phyloP scores from a whole-genome alignment of 2,888 invertebrate genomes.

The Brachycybe producta region DNA sequence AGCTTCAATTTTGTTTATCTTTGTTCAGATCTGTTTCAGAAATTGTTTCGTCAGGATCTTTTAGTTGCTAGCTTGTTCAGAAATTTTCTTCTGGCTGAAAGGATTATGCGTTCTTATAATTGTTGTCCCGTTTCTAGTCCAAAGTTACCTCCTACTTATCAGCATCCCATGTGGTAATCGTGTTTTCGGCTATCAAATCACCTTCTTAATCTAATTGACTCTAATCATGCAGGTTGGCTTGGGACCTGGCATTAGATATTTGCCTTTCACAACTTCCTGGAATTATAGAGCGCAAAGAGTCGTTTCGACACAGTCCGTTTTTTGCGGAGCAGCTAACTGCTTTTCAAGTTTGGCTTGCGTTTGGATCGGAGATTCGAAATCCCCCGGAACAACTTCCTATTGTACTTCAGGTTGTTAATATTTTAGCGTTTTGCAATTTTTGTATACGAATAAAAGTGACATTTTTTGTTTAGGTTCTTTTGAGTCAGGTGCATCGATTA shows the following conservation, averaged over 20 bases:
- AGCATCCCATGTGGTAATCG: constrained; percentile 45
- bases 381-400: constrained; percentile 95
- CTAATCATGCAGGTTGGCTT: constrained; percentile 57
- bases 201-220: constrained; percentile 3
- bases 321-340: constrained; percentile 97
- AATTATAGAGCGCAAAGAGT: constrained; percentile 28
- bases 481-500: constrained; percentile 72
- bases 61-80: constrained; percentile 95
- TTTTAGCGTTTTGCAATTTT: background rate
- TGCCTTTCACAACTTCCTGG: constrained; percentile 76
- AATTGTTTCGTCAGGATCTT: constrained; percentile 90
- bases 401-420: constrained; percentile 67
- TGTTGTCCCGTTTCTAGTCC: constrained; percentile 93
- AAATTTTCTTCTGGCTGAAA: constrained; percentile 90
- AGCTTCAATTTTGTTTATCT: background rate
- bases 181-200: background rate
- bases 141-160: constrained; percentile 74
- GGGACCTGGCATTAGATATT: constrained; percentile 93
- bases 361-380: constrained; percentile 60
- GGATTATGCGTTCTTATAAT: constrained; percentile 90
- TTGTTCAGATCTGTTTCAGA: constrained; percentile 74
- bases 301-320: constrained; percentile 61
- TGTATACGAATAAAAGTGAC: constrained; percentile 38
- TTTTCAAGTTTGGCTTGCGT: constrained; percentile 85
- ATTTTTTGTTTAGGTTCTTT: constrained; percentile 36